A percentile compares a stretch with the other conserved stretches of the same genome.
phyloP scores from a whole-genome alignment of 2,113 vertebrate species.

The Trematocara unimaculatum region DNA sequence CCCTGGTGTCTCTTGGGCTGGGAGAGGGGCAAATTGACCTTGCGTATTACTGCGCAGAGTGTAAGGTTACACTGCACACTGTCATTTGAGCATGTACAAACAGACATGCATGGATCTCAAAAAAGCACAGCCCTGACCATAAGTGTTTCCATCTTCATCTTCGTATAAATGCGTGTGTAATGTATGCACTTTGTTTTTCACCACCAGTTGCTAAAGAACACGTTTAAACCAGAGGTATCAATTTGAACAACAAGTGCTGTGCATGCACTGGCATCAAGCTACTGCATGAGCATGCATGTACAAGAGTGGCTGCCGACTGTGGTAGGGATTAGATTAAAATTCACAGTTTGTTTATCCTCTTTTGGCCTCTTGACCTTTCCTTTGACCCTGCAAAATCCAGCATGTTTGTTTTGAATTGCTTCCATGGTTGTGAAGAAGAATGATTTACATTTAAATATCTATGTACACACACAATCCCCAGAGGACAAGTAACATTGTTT shows the following conservation, averaged over 20 bases:
- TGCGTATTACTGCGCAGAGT: slow-evolving; percentile 25
- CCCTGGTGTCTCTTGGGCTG: slow-evolving; percentile 4
- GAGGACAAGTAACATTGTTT: not conserved
- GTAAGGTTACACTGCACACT: slow-evolving; percentile 40
- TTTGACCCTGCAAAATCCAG: slow-evolving; percentile 3
- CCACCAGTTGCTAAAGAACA: not conserved
- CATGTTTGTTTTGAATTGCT: not conserved
- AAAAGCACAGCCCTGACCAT: not conserved
- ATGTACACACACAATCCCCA: not conserved
- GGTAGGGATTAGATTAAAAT: not conserved
- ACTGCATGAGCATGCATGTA: not conserved
- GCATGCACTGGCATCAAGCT: not conserved
- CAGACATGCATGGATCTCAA: slow-evolving; percentile 39
- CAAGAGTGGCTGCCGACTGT: not conserved
- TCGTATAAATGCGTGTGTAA: not conserved
- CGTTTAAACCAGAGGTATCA: not conserved
- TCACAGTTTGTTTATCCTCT: slow-evolving; percentile 46
- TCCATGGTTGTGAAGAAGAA: not conserved
- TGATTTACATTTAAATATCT: not conserved
- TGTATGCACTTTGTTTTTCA: not conserved
- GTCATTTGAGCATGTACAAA: slow-evolving; percentile 57
- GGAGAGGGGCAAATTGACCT: slow-evolving; percentile 57
- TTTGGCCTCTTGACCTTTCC: slow-evolving; percentile 36
- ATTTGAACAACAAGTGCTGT: not conserved
- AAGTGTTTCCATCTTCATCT: not conserved